Conservation (phyloP, 1,140 invertebrate genomes). For the Plodia interpunctella region DNA sequence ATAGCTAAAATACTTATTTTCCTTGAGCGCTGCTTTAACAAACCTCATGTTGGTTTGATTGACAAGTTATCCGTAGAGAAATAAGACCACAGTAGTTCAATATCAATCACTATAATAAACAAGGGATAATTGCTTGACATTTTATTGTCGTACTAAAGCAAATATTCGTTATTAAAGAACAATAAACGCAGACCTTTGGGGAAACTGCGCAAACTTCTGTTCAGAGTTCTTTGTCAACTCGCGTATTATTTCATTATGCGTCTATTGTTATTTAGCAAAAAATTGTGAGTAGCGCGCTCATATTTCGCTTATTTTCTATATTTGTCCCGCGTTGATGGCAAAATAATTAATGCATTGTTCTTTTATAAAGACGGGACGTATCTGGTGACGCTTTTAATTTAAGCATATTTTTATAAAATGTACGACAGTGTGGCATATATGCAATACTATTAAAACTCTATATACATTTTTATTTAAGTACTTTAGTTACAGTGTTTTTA, state of each 20-base stretch:
- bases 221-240: background rate
- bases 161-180: slow-evolving; percentile 3
- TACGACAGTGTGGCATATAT: no score
- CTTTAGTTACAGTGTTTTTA: no score
- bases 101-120: slow-evolving; percentile 1
- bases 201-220: background rate
- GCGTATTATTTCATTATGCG: background rate
- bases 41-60: background rate
- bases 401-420: background rate
- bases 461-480: no score
- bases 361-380: slow-evolving; percentile 25
- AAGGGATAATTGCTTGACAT: slow-evolving; percentile 5
- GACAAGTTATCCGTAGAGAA: background rate
- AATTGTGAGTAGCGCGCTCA: slow-evolving; percentile 13
- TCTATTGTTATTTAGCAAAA: slow-evolving; percentile 1
- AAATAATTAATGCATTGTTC: slow-evolving; percentile 55
- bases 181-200: background rate
- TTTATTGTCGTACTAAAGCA: background rate
- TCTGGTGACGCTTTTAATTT: background rate
- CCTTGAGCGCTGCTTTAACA: no score
- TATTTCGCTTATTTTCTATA: slow-evolving; percentile 44
- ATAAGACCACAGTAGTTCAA: background rate
- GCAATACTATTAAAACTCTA: no score
- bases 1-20: no score
- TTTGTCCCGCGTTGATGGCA: slow-evolving; percentile 39